Conservation (phyloP, 2,888 invertebrate species). For the Caenorhabditis imperialis region DNA sequence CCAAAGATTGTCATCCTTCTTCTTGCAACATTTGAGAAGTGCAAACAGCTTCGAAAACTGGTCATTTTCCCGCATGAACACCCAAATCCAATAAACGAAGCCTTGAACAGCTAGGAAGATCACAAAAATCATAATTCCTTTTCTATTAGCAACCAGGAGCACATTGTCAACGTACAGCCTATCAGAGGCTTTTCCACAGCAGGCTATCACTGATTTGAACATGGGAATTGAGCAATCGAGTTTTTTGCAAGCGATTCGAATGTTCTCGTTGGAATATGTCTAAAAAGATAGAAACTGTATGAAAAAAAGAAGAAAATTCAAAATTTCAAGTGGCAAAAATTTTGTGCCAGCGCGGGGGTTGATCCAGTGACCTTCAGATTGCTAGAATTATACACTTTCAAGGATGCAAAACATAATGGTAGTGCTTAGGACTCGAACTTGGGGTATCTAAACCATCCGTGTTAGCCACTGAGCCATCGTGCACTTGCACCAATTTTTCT, state of each 20-base stretch:
- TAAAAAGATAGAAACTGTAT: no score
- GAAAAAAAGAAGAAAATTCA: no score
- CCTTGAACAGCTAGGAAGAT: slow-evolving; percentile 65
- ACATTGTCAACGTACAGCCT: slow-evolving; percentile 58
- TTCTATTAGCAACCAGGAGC: slow-evolving; percentile 45
- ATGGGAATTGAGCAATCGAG: slow-evolving; percentile 60
- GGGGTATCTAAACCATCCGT: no score
- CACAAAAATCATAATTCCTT: slow-evolving; percentile 63
- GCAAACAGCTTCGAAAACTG: slow-evolving; percentile 28
- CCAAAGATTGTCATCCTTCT: slow-evolving; percentile 19
- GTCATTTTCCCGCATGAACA: slow-evolving; percentile 49
- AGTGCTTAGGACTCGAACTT: no score
- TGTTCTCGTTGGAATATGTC: slow-evolving; percentile 70
- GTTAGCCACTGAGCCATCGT: no score
- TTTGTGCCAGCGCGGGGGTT: no score
- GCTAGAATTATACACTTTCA: no score
- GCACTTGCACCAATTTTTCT: no score
- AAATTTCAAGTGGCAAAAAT: no score
- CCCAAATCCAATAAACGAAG: slow-evolving; percentile 61
- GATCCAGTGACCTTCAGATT: no score
- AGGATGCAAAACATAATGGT: no score
- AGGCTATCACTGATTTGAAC: slow-evolving; percentile 38
- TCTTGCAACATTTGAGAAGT: slow-evolving; percentile 19
- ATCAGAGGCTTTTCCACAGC: slow-evolving; percentile 60
- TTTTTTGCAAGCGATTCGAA: slow-evolving; percentile 62